Base-by-base conservation (phyloP, 1,140 invertebrate genomes). In the Danaus melanippus region DNA sequence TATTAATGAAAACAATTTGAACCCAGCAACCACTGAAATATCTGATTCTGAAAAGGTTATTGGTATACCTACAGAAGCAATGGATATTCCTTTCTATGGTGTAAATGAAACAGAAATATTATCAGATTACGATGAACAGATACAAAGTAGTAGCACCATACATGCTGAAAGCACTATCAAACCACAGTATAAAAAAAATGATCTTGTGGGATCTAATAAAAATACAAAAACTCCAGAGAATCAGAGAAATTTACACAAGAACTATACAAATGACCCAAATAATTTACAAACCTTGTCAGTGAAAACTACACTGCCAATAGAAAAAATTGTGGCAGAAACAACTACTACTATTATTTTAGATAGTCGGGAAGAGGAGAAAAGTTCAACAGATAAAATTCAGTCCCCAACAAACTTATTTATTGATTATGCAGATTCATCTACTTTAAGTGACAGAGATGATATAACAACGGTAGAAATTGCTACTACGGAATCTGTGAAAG, bases 221-320 rank as follows among this genome's bases (percentile, higher is more conserved):
- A 77, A 81, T 53, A 84, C 78, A 43, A 84, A 88, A 58, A 87
- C 80, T 39, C 70, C 84, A 53, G 79, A 88, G 71, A 85, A 84
- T 76, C 71, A 84, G 64, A 69, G 79, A 63, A 70, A 83, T 60
- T 57, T 84, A 52, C 76, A 79, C 57, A 76, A 67, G 50, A 77
- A 82, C 50, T 82, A 70, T 42, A 55, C 56, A 53, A 46, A 55
- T 41, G 43, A 52, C 45, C 21, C 58, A 21, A 42, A 45, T 32
- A 32, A 56, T 7, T 56, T 45, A 10, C 40, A 15, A 45, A 21
- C 40, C 41, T 12, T 32, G 49, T 49, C 42, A 32, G 17, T 52
- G n/a, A 10, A 46, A 32, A 51, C 49, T 4, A 51, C 45, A 12
- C 8, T 8, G 11, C 40, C 56, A 40, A 53, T 41, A 15, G 40